Evolutionary conservation across 2,797 vertebrate genomes (phyloP).

Genomic region (Sebastolobus alascanus): DNA sequence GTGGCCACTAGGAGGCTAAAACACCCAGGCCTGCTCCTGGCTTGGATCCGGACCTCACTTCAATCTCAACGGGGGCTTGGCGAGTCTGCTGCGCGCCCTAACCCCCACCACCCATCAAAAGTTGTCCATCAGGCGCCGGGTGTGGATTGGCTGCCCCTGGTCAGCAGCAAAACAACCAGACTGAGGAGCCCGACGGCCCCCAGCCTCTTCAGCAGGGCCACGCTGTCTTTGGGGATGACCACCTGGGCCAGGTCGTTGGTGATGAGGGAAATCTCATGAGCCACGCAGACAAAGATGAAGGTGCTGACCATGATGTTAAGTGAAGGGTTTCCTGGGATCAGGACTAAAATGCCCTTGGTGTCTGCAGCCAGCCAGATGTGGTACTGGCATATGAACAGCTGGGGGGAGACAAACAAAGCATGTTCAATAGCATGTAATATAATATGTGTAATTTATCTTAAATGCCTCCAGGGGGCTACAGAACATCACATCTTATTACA

Average conservation of each 20-base stretch:
- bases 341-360: slow-evolving; percentile 96
- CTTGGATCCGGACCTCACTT: slow-evolving; percentile 17
- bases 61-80: slow-evolving; percentile 5
- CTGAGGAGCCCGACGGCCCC: slow-evolving; percentile 85
- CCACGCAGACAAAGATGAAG: slow-evolving; percentile 98
- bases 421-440: background rate
- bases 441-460: background rate
- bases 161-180: slow-evolving; percentile 86
- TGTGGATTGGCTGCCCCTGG: slow-evolving; percentile 80
- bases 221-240: slow-evolving; percentile 94
- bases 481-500: background rate
- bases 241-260: slow-evolving; percentile 97
- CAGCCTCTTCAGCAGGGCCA: slow-evolving; percentile 91
- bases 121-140: slow-evolving; percentile 64
- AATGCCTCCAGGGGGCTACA: background rate
- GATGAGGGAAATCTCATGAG: slow-evolving; percentile 97
- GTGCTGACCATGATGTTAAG: slow-evolving; percentile 97
- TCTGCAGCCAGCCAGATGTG: slow-evolving; percentile 99
- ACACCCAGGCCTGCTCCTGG: slow-evolving; percentile 26
- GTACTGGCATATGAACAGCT: slow-evolving; percentile 99
- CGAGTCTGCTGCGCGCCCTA: background rate
- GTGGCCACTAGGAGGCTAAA: slow-evolving; percentile 9
- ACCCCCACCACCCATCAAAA: background rate
- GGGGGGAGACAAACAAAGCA: slow-evolving; percentile 56
- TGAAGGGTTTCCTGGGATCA: slow-evolving; percentile 94